Evolutionary conservation across 1,140 invertebrate genomes (phyloP), one percentile per base, ranked within the genome.

Genomic region (Diprion similis): DNA sequence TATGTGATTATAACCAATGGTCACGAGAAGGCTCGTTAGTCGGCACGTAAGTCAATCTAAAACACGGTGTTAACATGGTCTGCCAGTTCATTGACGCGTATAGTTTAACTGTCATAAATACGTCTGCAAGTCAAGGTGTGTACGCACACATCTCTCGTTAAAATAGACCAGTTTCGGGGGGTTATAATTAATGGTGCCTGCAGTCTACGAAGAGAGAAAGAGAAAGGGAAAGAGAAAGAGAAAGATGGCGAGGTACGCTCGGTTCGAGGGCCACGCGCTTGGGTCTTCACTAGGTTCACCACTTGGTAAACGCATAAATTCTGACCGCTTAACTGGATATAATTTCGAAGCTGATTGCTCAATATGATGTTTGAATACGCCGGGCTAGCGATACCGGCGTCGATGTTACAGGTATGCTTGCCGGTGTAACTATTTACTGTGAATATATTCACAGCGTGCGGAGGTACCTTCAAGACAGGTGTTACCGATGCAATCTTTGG

Each of bases 331-430:
- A 59, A 59, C 51, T 59, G 51, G 51, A 59, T 59, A 59, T 59
- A 59, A 59, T 59, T 59, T 59, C n/a, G 51, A 15, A 59, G 51
- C 51, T 59, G 51, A 59, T 59, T 59, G 51, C 51, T 59, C 51
- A 59, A 59, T 59, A 17, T 17, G 11, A 17, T 59, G 11, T 59
- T 59, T 17, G 51, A 37, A 37, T 37, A 37, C 24, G 24, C 1
- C 24, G 24, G 2, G 24, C 24, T 37, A 37, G 24, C 24, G 24
- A 37, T 37, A 37, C 24, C 24, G 24, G 24, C 24, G 24, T 37
- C 24, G 24, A 37, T 37, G 6, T 37, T 37, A 37, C 6, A 37
- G 24, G 24, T 37, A 37, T 37, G 51, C 51, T 59, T 59, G 24
- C n/a, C 51, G 51, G 51, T 59, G 11, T 13, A 17, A 17, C 3